phyloP scores from a whole-genome alignment of 2,113 vertebrate species.

The Rallus limicola region DNA sequence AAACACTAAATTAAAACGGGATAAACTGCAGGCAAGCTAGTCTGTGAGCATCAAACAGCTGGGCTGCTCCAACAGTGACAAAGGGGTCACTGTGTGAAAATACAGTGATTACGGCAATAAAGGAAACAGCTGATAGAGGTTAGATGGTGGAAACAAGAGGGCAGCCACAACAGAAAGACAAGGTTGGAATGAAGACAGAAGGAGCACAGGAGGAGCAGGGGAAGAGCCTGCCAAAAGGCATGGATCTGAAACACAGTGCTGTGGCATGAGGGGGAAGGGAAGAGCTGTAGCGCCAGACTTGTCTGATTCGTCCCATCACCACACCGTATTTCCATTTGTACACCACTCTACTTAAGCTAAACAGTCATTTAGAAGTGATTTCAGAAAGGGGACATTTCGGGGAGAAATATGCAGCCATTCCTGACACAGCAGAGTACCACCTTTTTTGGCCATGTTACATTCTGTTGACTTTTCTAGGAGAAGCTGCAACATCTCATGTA shows the following conservation, averaged over 20 bases:
- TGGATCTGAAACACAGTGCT: background rate
- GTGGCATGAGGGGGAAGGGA: background rate
- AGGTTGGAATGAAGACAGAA: constrained; percentile 45
- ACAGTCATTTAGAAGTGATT: background rate
- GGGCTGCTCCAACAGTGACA: constrained; percentile 39
- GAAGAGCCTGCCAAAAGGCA: background rate
- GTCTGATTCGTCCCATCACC: background rate
- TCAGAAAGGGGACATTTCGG: background rate
- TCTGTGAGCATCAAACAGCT: constrained; percentile 17
- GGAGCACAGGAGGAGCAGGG: background rate
- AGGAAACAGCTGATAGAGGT: constrained; percentile 63
- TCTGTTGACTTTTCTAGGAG: background rate
- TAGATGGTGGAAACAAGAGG: constrained; percentile 32
- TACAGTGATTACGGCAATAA: constrained; percentile 45
- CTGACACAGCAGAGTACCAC: background rate
- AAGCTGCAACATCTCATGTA: background rate
- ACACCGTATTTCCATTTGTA: background rate
- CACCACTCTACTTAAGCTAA: background rate
- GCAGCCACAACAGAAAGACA: constrained; percentile 34
- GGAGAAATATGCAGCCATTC: background rate
- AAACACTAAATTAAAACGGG: background rate
- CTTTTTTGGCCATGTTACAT: background rate
- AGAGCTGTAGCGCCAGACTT: background rate
- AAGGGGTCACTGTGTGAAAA: constrained; percentile 53
- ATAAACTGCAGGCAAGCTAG: background rate